Evolutionary conservation across 2,113 vertebrate genomes (phyloP).

Genomic region (Xerus inauris): DNA sequence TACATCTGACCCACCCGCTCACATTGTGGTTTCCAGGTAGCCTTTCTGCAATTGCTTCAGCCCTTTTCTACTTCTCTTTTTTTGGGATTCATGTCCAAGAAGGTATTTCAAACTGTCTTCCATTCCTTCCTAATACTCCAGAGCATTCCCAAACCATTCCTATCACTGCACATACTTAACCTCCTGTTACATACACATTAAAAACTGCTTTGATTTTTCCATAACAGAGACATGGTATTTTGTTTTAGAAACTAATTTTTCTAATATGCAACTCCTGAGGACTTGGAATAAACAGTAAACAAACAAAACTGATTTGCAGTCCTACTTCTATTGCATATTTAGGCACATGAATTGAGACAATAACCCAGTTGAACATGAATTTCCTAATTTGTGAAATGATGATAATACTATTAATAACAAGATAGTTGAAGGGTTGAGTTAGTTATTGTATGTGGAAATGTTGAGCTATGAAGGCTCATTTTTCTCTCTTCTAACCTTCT

Average conservation of each 20-base stretch:
- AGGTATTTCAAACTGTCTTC: not conserved
- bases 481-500: not conserved
- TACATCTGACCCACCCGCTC: rapidly evolving
- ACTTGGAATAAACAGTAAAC: not conserved
- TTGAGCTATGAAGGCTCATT: not conserved
- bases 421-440: not conserved
- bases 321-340: not conserved
- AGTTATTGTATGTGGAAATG: not conserved
- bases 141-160: not conserved
- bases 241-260: not conserved
- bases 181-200: not conserved
- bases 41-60: not conserved
- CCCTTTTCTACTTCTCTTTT: not conserved
- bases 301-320: not conserved
- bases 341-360: not conserved
- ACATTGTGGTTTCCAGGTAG: not conserved
- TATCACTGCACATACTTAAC: not conserved
- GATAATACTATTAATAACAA: not conserved
- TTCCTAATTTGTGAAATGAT: not conserved
- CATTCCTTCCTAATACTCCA: too few species aligned
- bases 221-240: not conserved
- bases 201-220: not conserved
- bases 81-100: not conserved
- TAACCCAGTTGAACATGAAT: not conserved
- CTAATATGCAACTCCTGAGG: not conserved